phyloP scores from a whole-genome alignment of 23 tunicate species.

The Botrylloides violaceus region DNA sequence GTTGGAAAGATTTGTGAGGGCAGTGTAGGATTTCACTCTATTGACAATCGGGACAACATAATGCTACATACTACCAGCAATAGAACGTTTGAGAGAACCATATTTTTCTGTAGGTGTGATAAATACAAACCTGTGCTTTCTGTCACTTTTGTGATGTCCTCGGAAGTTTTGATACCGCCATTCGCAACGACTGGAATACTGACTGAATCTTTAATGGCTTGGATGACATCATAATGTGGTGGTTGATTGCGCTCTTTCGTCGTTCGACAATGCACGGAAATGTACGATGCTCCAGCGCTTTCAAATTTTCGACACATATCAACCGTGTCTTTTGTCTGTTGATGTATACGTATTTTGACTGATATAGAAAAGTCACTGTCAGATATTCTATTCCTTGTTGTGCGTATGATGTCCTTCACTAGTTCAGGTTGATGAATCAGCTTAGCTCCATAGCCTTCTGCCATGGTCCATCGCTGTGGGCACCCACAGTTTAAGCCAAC shows the following conservation, averaged over 20 bases:
- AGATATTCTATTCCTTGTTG: slow-evolving; percentile 38
- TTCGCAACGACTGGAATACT: slow-evolving; percentile 75
- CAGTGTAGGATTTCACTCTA: no score
- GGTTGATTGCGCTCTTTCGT: slow-evolving; percentile 78
- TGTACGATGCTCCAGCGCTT: slow-evolving; percentile 52
- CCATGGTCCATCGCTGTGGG: slow-evolving; percentile 97
- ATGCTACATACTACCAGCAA: no score
- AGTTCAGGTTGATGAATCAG: slow-evolving; percentile 55
- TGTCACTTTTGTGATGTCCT: slow-evolving; percentile 31
- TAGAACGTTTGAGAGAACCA: no score
- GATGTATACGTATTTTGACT: slow-evolving; percentile 71
- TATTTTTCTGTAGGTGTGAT: background rate
- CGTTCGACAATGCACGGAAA: slow-evolving; percentile 91
- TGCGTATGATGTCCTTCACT: slow-evolving; percentile 32
- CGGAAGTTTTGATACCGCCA: slow-evolving; percentile 51
- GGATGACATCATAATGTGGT: slow-evolving; percentile 76
- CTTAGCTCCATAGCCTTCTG: slow-evolving; percentile 83
- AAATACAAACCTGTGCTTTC: slow-evolving; percentile 35
- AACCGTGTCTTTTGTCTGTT: slow-evolving; percentile 47
- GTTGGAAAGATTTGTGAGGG: no score
- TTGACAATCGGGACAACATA: no score
- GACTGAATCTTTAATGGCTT: slow-evolving; percentile 52
- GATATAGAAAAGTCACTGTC: slow-evolving; percentile 71
- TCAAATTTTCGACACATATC: slow-evolving; percentile 63
- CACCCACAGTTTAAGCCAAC: slow-evolving; percentile 92